A percentile compares a stretch with the other conserved stretches of the same genome.
Conservation (phyloP, 2,113 vertebrate species). For the Acinonyx jubatus region DNA sequence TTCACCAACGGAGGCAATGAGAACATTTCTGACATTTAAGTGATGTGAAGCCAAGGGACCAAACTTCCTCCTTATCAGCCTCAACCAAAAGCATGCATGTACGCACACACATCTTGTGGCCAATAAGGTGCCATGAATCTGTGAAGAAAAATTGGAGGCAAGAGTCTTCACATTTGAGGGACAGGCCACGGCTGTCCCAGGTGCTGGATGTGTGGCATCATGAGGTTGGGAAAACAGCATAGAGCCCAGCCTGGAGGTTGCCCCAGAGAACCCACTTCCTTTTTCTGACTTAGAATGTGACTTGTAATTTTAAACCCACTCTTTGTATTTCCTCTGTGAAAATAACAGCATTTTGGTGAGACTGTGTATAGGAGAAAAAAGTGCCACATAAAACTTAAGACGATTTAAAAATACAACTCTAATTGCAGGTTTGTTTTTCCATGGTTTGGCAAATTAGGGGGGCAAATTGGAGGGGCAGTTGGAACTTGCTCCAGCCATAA, state of each 20-base stretch:
- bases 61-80: neutral
- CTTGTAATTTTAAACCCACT: slow-evolving; percentile 75
- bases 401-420: slow-evolving; percentile 78
- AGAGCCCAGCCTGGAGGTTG: slow-evolving; percentile 31
- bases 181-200: neutral
- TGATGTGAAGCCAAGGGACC: neutral
- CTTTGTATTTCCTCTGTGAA: slow-evolving; percentile 77
- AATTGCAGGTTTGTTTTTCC: slow-evolving; percentile 71
- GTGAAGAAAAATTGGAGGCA: neutral
- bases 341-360: slow-evolving; percentile 72
- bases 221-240: neutral
- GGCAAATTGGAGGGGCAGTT: slow-evolving; percentile 68
- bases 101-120: neutral
- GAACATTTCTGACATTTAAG: slow-evolving; percentile 57
- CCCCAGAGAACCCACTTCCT: slow-evolving; percentile 70
- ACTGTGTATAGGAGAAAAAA: neutral
- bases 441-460: slow-evolving; percentile 78
- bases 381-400: slow-evolving; percentile 69
- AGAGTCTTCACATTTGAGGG: neutral
- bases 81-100: neutral
- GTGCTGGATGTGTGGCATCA: neutral
- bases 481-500: slow-evolving; percentile 51
- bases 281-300: slow-evolving; percentile 71
- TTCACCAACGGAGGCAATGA: neutral
- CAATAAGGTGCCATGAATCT: neutral